These are phyloP conservation scores for Tricholauxania praeusta DNA, from an alignment of 2,888 invertebrate genomes.

Conservation along the genomic window DNA sequence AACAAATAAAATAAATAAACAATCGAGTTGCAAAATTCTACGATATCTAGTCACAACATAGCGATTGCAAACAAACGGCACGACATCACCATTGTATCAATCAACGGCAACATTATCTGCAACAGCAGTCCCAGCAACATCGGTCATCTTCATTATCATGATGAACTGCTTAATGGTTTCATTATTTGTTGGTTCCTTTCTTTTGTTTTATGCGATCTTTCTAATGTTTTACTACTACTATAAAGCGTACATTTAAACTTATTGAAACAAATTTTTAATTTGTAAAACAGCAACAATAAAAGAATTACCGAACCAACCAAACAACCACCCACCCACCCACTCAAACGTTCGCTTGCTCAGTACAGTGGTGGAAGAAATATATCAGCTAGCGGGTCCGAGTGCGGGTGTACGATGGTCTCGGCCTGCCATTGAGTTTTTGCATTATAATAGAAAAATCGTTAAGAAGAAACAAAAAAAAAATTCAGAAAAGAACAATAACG, in stretches of 20 bases:
- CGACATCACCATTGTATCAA: constrained; percentile 5
- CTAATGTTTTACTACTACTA: constrained; percentile 59
- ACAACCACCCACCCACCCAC: constrained; percentile 27
- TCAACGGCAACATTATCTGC: constrained; percentile 11
- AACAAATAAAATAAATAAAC: constrained; percentile 48
- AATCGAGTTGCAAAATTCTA: not conserved
- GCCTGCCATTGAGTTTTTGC: constrained; percentile 21
- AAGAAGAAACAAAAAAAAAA: no score
- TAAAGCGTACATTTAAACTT: constrained; percentile 51
- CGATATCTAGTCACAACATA: not conserved
- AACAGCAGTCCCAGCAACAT: constrained; percentile 13
- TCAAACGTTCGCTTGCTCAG: constrained; percentile 3
- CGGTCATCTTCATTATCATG: not conserved
- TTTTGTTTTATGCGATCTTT: constrained; percentile 58
- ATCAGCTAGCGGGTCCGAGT: no score
- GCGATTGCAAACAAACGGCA: not conserved
- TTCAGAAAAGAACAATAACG: constrained; percentile 21
- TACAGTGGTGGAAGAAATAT: not conserved
- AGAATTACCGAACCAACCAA: not conserved
- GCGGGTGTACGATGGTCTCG: no score
- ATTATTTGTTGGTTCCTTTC: constrained; percentile 54
- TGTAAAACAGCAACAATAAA: constrained; percentile 5
- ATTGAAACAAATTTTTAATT: not conserved
- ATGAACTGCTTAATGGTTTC: constrained; percentile 51
- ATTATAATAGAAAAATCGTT: not conserved